Evolutionary conservation across 2,888 invertebrate genomes (phyloP).

Genomic region (Scelioninae gen. 1): DNA sequence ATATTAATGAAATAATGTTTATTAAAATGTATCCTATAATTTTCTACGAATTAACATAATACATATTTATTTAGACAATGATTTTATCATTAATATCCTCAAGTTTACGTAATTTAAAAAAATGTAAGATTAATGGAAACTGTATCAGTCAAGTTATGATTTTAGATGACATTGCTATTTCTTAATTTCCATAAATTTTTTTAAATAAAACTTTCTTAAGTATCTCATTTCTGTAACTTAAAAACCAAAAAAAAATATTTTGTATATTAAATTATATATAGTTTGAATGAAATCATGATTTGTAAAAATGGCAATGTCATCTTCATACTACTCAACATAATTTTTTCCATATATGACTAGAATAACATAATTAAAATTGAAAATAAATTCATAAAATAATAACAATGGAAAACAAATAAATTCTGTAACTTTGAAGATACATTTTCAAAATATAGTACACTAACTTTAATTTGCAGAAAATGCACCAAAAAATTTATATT

Average conservation of each 20-base stretch:
- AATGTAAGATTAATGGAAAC: no score
- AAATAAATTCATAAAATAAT: not conserved
- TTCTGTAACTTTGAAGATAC: constrained; percentile 38
- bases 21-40: no score
- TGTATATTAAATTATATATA: not conserved
- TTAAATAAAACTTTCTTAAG: not conserved
- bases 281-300: not conserved
- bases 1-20: no score
- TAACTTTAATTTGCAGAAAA: constrained; percentile 10
- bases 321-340: not conserved
- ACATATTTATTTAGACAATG: no score
- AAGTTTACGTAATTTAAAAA: no score
- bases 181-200: not conserved
- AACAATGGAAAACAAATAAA: not conserved
- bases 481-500: not conserved
- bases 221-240: no score
- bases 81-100: no score
- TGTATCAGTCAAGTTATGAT: no score
- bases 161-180: not conserved
- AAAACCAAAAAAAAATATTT: no score
- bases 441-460: constrained; percentile 2
- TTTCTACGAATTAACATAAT: no score
- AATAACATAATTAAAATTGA: constrained; percentile 1
- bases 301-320: not conserved
- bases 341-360: constrained; percentile 28